phyloP scores from a whole-genome alignment of 2,113 vertebrate species.

The Antechinus flavipes region DNA sequence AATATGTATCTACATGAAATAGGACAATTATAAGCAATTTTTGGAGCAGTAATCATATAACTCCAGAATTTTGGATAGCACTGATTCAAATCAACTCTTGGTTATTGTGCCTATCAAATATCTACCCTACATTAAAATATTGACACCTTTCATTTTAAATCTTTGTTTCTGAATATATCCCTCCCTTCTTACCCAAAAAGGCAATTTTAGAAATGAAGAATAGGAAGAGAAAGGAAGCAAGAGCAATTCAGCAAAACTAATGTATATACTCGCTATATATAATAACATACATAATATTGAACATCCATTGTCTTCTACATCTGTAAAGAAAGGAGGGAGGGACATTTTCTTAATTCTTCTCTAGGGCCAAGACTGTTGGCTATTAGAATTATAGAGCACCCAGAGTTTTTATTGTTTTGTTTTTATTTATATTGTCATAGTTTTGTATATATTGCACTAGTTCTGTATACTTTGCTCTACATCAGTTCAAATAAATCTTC shows the following conservation, averaged over 20 bases:
- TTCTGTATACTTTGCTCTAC: background rate
- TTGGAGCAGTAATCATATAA: background rate
- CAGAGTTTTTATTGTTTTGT: background rate
- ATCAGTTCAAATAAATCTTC: background rate
- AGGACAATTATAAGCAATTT: background rate
- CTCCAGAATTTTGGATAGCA: too few species aligned
- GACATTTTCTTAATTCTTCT: background rate
- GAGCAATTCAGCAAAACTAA: background rate
- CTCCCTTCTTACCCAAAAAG: background rate
- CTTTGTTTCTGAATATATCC: background rate
- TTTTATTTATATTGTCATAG: background rate
- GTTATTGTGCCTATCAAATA: background rate
- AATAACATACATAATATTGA: background rate
- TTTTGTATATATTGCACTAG: background rate
- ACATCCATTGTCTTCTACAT: background rate
- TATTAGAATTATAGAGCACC: background rate
- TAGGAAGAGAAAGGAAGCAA: background rate
- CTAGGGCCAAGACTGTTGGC: background rate
- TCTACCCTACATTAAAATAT: background rate
- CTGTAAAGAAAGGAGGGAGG: background rate
- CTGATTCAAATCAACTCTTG: background rate
- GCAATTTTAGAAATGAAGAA: background rate
- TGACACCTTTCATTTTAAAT: background rate
- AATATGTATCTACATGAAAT: background rate
- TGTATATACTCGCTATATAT: background rate